Percentiles rank a stretch among this genome's conserved stretches.
Evolutionary conservation across 2,797 vertebrate species (phyloP).

Genomic region (Alfaro cultratus): DNA sequence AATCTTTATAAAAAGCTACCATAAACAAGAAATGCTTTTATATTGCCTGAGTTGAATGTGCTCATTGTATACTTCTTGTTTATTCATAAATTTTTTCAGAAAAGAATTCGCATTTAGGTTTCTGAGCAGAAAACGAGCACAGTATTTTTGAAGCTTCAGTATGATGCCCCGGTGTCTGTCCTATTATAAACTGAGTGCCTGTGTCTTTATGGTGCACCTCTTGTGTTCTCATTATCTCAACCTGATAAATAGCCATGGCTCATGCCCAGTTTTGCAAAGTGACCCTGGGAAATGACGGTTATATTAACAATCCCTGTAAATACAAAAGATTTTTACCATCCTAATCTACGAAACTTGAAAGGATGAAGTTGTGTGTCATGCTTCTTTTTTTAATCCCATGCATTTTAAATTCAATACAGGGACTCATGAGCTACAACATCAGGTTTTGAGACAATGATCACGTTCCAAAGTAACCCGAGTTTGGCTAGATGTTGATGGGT

Average conservation of each 20-base stretch:
- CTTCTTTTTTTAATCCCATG: slow-evolving; percentile 52
- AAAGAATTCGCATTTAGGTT: slow-evolving; percentile 46
- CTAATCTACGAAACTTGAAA: slow-evolving; percentile 24
- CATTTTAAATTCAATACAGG: slow-evolving; percentile 44
- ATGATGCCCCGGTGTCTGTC: slow-evolving; percentile 59
- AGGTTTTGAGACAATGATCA: slow-evolving; percentile 34
- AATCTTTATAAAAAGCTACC: slow-evolving; percentile 36
- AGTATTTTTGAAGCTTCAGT: slow-evolving; percentile 54
- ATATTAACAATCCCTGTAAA: slow-evolving; percentile 61
- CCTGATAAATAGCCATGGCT: slow-evolving; percentile 78
- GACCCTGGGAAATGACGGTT: slow-evolving; percentile 77
- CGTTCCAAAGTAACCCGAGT: slow-evolving; percentile 35
- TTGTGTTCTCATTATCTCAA: slow-evolving; percentile 82
- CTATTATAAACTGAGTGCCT: slow-evolving; percentile 72
- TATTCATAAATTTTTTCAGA: slow-evolving; percentile 10
- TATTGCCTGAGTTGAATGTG: slow-evolving; percentile 27
- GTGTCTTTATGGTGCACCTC: slow-evolving; percentile 69
- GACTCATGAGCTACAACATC: slow-evolving; percentile 36
- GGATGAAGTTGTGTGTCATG: slow-evolving; percentile 62
- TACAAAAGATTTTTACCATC: slow-evolving; percentile 30
- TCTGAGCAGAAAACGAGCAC: slow-evolving; percentile 46
- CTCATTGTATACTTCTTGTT: slow-evolving; percentile 35
- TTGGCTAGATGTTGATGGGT: slow-evolving; percentile 51
- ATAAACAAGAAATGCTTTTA: slow-evolving; percentile 31
- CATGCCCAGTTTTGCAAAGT: slow-evolving; percentile 75